Conservation (phyloP, 92 coral and sea anemone genomes). For the Metridium senile region DNA sequence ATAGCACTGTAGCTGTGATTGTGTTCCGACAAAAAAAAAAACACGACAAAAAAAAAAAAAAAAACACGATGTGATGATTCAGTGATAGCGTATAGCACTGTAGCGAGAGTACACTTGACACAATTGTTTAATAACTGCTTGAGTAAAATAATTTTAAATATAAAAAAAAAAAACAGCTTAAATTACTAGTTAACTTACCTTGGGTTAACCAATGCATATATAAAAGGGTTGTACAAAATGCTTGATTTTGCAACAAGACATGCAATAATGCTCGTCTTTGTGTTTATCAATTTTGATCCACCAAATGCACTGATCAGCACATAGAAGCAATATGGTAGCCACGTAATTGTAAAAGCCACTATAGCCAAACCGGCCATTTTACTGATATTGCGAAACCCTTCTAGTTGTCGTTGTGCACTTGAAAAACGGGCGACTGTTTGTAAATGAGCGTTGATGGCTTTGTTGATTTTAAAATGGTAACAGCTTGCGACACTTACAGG, state of each 20-base stretch:
- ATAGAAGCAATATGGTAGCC: conserved; percentile 68
- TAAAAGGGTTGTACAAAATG: conserved; percentile 59
- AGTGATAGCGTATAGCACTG: too few species aligned
- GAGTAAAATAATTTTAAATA: too few species aligned
- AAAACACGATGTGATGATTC: too few species aligned
- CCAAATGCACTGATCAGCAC: conserved; percentile 51
- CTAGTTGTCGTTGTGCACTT: conserved; percentile 19
- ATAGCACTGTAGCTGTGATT: too few species aligned
- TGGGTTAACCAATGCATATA: conserved; percentile 57
- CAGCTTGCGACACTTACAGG: conserved; percentile 53
- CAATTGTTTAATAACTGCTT: too few species aligned
- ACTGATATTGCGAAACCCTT: conserved; percentile 32
- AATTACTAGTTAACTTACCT: conserved; percentile 39
- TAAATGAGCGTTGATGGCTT: conserved; percentile 17
- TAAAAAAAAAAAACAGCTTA: background rate
- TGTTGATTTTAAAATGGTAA: conserved; percentile 43
- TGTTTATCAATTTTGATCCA: conserved; percentile 27
- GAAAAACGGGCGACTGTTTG: conserved; percentile 5
- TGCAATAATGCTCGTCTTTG: conserved; percentile 35
- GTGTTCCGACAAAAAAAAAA: too few species aligned
- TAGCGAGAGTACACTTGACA: too few species aligned
- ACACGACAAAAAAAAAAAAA: too few species aligned
- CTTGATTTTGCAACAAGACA: conserved; percentile 65
- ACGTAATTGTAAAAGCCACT: conserved; percentile 42
- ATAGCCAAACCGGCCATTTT: conserved; percentile 55